These are phyloP conservation scores for Caenorhabditis auriculariae DNA, from an alignment of 2,888 invertebrate genomes.

Conservation along the genomic window DNA sequence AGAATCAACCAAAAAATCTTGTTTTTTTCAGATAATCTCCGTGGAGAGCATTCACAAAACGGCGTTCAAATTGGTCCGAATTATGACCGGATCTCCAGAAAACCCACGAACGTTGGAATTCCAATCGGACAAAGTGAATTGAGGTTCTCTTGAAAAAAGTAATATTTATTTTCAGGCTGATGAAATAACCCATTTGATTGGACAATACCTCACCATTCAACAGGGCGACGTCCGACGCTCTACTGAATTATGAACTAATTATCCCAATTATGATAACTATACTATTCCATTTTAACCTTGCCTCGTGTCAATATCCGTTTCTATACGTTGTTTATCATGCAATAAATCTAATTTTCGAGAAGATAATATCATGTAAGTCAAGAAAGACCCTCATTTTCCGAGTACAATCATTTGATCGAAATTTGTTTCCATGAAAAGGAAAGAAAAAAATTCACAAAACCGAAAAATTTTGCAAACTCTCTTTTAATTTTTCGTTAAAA, in stretches of 20 bases:
- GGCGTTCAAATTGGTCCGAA: constrained; percentile 17
- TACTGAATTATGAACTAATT: constrained; percentile 14
- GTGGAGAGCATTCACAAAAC: constrained; percentile 25
- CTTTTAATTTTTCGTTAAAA: too few species aligned
- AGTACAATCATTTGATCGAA: too few species aligned
- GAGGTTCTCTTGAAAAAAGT: not conserved
- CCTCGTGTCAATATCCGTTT: too few species aligned
- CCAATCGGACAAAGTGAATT: constrained; percentile 28
- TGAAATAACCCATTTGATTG: constrained; percentile 90
- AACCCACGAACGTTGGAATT: constrained; percentile 17
- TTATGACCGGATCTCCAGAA: constrained; percentile 11
- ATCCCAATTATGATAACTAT: too few species aligned
- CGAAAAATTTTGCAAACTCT: too few species aligned
- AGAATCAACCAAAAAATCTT: not conserved
- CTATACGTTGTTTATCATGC: too few species aligned
- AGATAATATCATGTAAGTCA: too few species aligned
- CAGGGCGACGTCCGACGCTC: constrained; percentile 12
- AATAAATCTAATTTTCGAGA: too few species aligned
- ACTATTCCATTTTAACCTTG: too few species aligned
- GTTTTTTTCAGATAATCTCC: constrained; percentile 16
- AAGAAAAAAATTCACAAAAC: too few species aligned
- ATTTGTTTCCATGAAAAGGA: too few species aligned
- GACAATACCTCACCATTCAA: constrained; percentile 79
- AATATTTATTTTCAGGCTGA: constrained; percentile 88
- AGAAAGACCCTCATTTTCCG: too few species aligned